Evolutionary conservation across 2,888 invertebrate genomes (phyloP), one percentile per base, ranked within the genome.

Genomic region (Acleris cristana): DNA sequence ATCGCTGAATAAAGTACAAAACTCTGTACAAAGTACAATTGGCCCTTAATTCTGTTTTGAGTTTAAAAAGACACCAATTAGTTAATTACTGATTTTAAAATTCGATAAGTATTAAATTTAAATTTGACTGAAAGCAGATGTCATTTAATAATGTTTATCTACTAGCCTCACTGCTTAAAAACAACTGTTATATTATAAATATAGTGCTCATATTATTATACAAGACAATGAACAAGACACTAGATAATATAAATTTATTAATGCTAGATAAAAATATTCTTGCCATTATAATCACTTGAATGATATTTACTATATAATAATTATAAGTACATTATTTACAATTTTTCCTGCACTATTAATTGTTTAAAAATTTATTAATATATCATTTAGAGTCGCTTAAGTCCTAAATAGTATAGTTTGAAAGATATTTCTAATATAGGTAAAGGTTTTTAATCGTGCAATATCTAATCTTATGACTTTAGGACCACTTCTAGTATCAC

Each of bases 271-370:
- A 70, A 69, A 69, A 69, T 55, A 68, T 73, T 83, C 81, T 85
- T 85, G 83, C 83, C 84, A 81, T 79, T 14, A 76, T 51, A 55
- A 14, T 60, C 26, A 55, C 65, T 62, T 62, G 51, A 53, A 56
- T 51, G 3, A 61, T 65, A 65, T 65, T 51, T 61, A 60, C 21
- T 14, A 23, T 52, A 52, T 49, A 44, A 3, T 10, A 34, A 49
- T 44, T 10, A 34, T 40, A 34, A 19, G 18, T 40, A 45, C 51
- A 30, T 18, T 61, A 65, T 60, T 64, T 30, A 44, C n/a, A 54
- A 21, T 21, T 7, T 8, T 14, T 45, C 34, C 45, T 16, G 49
- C 49, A 59, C 54, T 56, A 49, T 21, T 34, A 19, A 19, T 55
- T 34, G 1, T 7, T 21, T 16, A 44, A 23, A n/a, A 8, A 16